A percentile compares a stretch with the other conserved stretches of the same genome.
Conservation (phyloP, 2,888 invertebrate species). For the Thalpophila matura region DNA sequence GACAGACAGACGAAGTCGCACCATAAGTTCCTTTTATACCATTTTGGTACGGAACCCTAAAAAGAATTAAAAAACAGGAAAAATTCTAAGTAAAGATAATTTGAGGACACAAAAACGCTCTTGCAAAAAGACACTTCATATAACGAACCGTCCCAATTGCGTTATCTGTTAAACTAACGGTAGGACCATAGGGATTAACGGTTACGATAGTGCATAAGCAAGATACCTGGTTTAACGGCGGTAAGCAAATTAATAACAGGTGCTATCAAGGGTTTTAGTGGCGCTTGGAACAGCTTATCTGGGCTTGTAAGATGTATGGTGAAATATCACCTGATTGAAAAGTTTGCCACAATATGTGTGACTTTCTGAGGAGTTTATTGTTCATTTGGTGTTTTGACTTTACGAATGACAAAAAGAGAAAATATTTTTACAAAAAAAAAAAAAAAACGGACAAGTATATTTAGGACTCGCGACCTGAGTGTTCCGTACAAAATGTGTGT, state of each 20-base stretch:
- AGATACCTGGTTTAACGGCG: constrained; percentile 39
- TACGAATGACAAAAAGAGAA: too few relatives aligned
- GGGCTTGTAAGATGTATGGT: constrained; percentile 10
- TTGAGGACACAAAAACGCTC: not conserved
- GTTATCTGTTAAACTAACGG: constrained; percentile 15
- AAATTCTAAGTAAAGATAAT: too few relatives aligned
- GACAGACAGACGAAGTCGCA: too few relatives aligned
- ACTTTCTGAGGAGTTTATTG: not conserved
- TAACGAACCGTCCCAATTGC: not conserved
- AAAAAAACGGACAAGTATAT: too few relatives aligned
- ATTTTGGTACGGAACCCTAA: too few relatives aligned
- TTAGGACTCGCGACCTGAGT: too few relatives aligned
- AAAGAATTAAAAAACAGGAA: too few relatives aligned
- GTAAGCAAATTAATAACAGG: constrained; percentile 54
- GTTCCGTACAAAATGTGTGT: too few relatives aligned
- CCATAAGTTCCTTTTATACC: too few relatives aligned
- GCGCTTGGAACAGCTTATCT: constrained; percentile 63
- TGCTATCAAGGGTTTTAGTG: constrained; percentile 46
- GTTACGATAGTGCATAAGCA: constrained; percentile 49
- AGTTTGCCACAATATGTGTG: not conserved
- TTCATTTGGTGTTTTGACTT: not conserved
- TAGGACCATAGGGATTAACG: constrained; percentile 29
- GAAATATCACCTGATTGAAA: constrained; percentile 24
- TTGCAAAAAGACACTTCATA: not conserved
- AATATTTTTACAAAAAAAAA: too few relatives aligned